Conservation (phyloP, 92 coral and sea anemone species). For the Epizoanthus scotinus region DNA sequence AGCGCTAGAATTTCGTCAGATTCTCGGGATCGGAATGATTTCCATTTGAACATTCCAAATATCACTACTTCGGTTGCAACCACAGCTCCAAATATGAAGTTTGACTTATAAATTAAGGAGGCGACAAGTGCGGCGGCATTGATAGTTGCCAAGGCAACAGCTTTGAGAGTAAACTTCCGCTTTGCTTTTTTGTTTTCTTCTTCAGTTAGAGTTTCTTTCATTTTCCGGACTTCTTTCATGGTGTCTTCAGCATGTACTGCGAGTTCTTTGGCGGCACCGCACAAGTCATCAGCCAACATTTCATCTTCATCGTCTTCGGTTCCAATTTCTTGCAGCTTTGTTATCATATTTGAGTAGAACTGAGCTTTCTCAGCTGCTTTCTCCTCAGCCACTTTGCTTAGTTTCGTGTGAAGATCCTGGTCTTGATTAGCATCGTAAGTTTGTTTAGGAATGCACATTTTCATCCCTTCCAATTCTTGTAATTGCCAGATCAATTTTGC, state of each 20-base stretch:
- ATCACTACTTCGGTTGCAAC: conserved; percentile 59
- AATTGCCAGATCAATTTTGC: conserved; percentile 82
- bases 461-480: conserved; percentile 86
- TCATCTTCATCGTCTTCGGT: conserved; percentile 60
- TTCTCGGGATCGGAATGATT: conserved; percentile 25
- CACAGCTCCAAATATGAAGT: conserved; percentile 55
- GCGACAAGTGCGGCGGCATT: conserved; percentile 52
- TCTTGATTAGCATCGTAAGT: conserved; percentile 29
- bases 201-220: conserved; percentile 37
- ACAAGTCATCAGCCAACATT: conserved; percentile 61
- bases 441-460: conserved; percentile 63
- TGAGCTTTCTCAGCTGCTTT: conserved; percentile 68
- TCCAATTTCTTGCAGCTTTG: conserved; percentile 61
- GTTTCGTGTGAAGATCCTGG: conserved; percentile 51
- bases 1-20: conserved; percentile 41
- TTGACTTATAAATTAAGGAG: conserved; percentile 59
- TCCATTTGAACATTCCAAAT: conserved; percentile 35
- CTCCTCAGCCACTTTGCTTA: conserved; percentile 59
- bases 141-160: conserved; percentile 44
- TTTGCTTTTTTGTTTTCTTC: conserved; percentile 36
- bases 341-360: conserved; percentile 63
- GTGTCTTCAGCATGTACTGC: conserved; percentile 54
- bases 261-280: conserved; percentile 70
- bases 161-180: conserved; percentile 44
- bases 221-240: conserved; percentile 30